These are phyloP conservation scores for Rhagoletis zephyria DNA, from an alignment of 1,140 invertebrate genomes.

Conservation along the genomic window DNA sequence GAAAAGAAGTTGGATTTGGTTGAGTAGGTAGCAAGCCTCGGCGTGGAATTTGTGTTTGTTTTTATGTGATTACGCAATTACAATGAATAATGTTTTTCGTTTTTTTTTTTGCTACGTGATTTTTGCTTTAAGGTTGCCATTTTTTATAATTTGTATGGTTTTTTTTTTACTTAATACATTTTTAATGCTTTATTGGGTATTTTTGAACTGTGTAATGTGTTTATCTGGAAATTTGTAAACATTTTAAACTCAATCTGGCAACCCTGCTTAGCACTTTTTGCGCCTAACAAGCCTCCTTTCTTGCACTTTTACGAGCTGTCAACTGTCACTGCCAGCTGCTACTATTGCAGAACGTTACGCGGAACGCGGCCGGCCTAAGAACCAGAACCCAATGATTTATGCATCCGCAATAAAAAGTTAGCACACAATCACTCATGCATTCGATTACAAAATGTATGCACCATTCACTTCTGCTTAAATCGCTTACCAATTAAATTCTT, in stretches of 20 bases:
- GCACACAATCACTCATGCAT: not conserved
- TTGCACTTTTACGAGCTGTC: slow-evolving; percentile 28
- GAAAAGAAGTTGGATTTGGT: not conserved
- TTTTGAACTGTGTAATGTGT: not conserved
- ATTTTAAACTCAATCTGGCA: not conserved
- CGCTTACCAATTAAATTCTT: slow-evolving; percentile 23
- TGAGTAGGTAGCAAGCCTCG: not conserved
- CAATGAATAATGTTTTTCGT: not conserved
- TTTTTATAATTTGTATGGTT: not conserved
- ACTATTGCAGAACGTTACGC: slow-evolving; percentile 28
- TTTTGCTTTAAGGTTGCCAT: not conserved
- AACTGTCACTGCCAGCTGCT: not conserved
- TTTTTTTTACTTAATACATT: not conserved
- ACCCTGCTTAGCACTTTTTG: not conserved
- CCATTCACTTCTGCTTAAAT: not conserved
- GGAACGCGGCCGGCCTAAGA: not conserved
- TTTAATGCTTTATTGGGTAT: not conserved
- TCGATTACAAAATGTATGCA: not conserved
- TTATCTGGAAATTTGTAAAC: not conserved
- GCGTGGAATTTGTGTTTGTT: not conserved
- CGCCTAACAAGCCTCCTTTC: not conserved
- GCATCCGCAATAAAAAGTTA: slow-evolving; percentile 53
- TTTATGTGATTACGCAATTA: slow-evolving; percentile 3
- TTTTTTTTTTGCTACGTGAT: not conserved
- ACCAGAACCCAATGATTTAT: slow-evolving; percentile 52